Evolutionary conservation across 1,140 invertebrate genomes (phyloP), one percentile per base, ranked within the genome.

Genomic region (Plodia interpunctella): DNA sequence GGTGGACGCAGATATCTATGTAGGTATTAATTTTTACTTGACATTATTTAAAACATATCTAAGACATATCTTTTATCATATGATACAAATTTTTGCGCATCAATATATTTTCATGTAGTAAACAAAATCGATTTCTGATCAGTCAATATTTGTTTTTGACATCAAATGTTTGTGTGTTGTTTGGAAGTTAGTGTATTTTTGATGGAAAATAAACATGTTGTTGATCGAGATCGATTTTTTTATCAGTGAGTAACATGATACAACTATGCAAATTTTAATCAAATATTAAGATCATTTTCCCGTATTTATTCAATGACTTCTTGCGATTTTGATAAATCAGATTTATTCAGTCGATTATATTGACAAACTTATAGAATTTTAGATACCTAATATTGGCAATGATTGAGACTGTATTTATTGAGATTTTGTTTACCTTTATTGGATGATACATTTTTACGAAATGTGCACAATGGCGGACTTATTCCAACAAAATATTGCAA

Each of bases 151-250:
- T 5, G 13, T 17, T 44, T 44, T 15, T 10, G 15, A 44, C 38
- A 10, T 15, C 38, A 44, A 44, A 44, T 44, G 38, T 2, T 44
- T 15, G 38, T 44, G 38, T 44, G 38, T 1, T 44, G 15, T 44
- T 44, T n/a, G 38, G 15, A 15, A 44, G 10, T 44, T 44, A 5
- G 38, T 3, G n/a, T 44, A 1, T n/a, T 44, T 44, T 44, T 44
- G n/a, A 44, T 44, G 38, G 38, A 44, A 44, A 44, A 44, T 6
- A 44, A 44, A 44, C 38, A 44, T 44, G 38, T 44, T 44, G 15
- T 44, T 44, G 38, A 44, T 15, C 5, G 38, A 44, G 15, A n/a
- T n/a, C 38, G 38, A 13, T 44, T 44, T 17, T 44, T 44, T 44
- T 44, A 44, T 44, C 38, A 44, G 38, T 44, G 15, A 44, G 38